Evolutionary conservation across 2,797 vertebrate species (phyloP).

Genomic region (Falco novaeseelandiae): DNA sequence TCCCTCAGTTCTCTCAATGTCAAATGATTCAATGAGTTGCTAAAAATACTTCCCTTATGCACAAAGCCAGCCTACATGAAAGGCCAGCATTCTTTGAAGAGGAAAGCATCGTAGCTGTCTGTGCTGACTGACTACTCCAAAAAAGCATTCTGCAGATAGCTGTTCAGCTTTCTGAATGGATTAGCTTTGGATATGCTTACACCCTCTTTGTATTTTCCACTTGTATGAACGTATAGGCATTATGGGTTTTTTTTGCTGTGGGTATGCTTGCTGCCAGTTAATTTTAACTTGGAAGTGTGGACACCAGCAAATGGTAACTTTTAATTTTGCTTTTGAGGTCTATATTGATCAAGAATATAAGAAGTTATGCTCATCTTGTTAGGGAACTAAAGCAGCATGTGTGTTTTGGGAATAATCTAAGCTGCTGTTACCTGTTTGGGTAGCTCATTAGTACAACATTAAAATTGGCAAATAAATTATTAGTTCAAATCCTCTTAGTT

Average conservation of each 20-base stretch:
- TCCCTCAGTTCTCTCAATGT: constrained; percentile 52
- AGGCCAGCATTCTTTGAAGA: constrained; percentile 24
- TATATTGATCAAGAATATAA: neutral
- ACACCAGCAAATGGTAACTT: neutral
- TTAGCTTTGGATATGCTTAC: neutral
- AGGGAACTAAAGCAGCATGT: neutral
- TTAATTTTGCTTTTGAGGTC: neutral
- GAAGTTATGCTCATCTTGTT: neutral
- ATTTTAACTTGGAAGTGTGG: neutral
- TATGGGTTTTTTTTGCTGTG: rapidly evolving
- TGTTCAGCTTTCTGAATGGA: neutral
- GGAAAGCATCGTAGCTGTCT: neutral
- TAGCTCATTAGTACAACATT: neutral
- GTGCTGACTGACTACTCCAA: neutral
- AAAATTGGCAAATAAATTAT: neutral
- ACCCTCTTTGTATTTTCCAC: neutral
- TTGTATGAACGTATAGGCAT: neutral
- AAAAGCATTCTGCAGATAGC: neutral
- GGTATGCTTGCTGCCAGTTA: neutral
- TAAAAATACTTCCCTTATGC: constrained; percentile 48
- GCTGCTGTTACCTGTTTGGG: neutral
- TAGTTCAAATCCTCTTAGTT: neutral
- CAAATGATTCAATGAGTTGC: neutral
- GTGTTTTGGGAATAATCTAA: neutral
- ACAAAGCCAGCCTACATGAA: constrained; percentile 21